Evolutionary conservation across 2,888 invertebrate species (phyloP), one percentile per base, ranked within the genome.

Genomic region (Aspidiotus destructor): DNA sequence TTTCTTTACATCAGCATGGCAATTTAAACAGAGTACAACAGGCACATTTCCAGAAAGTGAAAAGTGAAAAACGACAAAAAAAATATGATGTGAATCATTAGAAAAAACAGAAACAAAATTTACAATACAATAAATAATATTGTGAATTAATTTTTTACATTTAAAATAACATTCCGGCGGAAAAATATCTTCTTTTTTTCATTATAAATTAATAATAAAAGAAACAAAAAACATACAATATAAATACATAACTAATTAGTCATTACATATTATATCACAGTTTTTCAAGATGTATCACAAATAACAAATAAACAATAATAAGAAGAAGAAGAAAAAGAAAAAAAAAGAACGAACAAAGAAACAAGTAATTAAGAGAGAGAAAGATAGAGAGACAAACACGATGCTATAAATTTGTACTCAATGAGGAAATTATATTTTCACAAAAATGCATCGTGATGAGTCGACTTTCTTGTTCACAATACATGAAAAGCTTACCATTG

Each of bases 251-350:
- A 54, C 55, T 54, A 60, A 16, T 11, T 57, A 60, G 6, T 62
- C 52, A 48, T 53, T 40, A 52, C 28, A 62, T 11, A 62, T 53
- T 10, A 41, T 52, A 48, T 44, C 48, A 62, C 62, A 62, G 53
- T 28, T 62, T 53, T n/a, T 15, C 13, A 62, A 60, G 28, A 60
- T 60, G n/a, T 48, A 62, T 62, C 48, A 52, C 16, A 62, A 62
- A 62, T 17, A 52, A 40, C 41, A 52, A 53, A 52, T 28, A 60
- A 57, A 48, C 13, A 62, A 17, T 62, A 61, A 41, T n/a, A 16
- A 9, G 3, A 54, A 54, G 28, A 28, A 28, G 5, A 28, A 28
- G 5, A 28, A 28, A 28, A 28, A 28, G 5, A 28, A 28, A 28
- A 28, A 28, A 28, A 28, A 28, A 28, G 5, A 28, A 28, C 28